Evolutionary conservation across 2,888 invertebrate genomes (phyloP), one percentile per base, ranked within the genome.

Genomic region (Phyllotreta cruciferae): DNA sequence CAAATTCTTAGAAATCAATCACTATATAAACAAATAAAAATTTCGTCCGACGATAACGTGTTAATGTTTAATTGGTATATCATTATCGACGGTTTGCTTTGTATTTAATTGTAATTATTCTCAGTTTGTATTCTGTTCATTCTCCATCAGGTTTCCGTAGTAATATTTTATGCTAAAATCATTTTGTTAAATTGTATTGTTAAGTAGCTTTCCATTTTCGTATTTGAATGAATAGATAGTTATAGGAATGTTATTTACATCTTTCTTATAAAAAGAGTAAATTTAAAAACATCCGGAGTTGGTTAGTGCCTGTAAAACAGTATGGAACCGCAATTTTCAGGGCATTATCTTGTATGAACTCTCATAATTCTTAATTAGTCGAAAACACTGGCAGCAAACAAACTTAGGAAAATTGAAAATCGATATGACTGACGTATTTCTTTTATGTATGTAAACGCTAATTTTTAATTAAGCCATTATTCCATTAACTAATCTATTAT

Each of bases 151-250:
- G 57, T 47, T n/a, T 50, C 41, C 58, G 52, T 42, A n/a, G 41
- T 52, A 58, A 58, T 35, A 50, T 58, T 42, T 41, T 58, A 58
- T 58, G 50, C 50, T 41, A 58, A 58, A 58, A 41, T 50, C n/a
- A 50, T 49, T 58, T 58, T 36, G 50, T 50, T 41, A 41, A 50
- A 35, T 50, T 24, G 50, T 47, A 50, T 58, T 58, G 58, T 58
- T 58, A 35, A 58, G 42, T 50, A 41, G 36, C 50, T 35, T 50
- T 35, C 11, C 35, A 41, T 58, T 50, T 50, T 11, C 52, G 50
- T 35, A 58, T 57, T 10, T 35, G 36, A 34, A 50, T 35, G 8
- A 24, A 24, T 24, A 24, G 24, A 24, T 24, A 24, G 24, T 24
- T 24, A 24, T 24, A 24, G 24, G 24, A 24, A 24, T 24, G 24